Evolutionary conservation across 2,797 vertebrate genomes (phyloP).

Genomic region (Pseudopleuronectes americanus): DNA sequence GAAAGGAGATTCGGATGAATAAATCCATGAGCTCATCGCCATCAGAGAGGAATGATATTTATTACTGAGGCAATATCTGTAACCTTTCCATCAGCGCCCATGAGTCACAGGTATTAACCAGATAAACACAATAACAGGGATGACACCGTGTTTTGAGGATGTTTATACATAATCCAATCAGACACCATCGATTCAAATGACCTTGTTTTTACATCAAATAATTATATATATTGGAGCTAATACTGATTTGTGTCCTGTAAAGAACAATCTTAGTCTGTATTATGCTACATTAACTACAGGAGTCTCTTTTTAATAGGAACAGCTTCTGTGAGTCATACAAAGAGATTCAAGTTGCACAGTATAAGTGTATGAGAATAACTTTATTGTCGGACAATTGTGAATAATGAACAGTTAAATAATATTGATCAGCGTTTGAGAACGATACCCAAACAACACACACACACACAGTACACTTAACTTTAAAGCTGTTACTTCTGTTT

Average conservation of each 20-base stretch:
- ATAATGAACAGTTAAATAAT: neutral
- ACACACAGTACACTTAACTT: neutral
- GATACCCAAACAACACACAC: neutral
- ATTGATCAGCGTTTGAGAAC: neutral
- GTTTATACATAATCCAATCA: no score
- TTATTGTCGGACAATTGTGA: conserved; percentile 13
- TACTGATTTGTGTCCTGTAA: no score
- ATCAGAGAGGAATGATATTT: conserved; percentile 30
- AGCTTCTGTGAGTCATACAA: neutral
- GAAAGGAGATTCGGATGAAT: conserved; percentile 26
- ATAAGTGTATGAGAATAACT: neutral
- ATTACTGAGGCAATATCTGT: conserved; percentile 30
- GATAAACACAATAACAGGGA: neutral
- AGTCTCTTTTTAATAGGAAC: neutral
- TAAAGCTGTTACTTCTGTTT: neutral
- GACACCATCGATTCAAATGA: no score
- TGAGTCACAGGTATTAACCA: conserved; percentile 1
- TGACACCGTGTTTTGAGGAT: no score
- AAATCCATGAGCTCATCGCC: conserved; percentile 31
- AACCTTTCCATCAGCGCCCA: conserved; percentile 8
- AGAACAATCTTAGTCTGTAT: neutral
- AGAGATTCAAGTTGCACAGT: neutral
- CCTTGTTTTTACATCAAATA: no score
- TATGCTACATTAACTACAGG: no score
- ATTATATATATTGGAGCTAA: no score